These are phyloP conservation scores for Scaptomyza reducta DNA, from an alignment of 2,888 invertebrate species.

Conservation along the genomic window DNA sequence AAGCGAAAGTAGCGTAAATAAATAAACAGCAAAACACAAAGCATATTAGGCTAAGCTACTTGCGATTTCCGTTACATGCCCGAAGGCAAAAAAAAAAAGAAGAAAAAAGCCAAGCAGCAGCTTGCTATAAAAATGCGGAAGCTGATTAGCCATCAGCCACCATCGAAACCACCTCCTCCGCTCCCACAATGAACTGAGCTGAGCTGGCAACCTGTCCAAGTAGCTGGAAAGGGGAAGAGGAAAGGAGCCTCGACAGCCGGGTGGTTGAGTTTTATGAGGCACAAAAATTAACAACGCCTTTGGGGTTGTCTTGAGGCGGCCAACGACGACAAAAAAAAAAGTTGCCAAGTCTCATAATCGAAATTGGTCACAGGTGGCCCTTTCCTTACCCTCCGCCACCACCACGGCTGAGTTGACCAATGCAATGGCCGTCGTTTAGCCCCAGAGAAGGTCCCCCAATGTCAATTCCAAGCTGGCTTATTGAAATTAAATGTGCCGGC, in stretches of 20 bases:
- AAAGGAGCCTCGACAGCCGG: conserved; percentile 18
- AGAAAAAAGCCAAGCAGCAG: conserved; percentile 5
- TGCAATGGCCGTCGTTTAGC: conserved; percentile 10
- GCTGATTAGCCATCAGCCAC: conserved; percentile 64
- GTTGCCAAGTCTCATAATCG: conserved; percentile 76
- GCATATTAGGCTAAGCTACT: conserved; percentile 79
- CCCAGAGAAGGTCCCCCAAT: neutral
- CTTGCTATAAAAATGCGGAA: conserved; percentile 73
- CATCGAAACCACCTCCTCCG: conserved; percentile 2
- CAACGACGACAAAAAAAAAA: conserved; percentile 26
- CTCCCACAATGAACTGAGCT: conserved; percentile 40
- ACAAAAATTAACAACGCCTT: conserved; percentile 76
- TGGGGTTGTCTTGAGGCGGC: conserved; percentile 63
- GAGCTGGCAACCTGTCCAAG: conserved; percentile 27
- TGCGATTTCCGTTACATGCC: conserved; percentile 76
- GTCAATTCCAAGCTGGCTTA: conserved; percentile 51
- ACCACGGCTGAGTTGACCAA: conserved; percentile 49
- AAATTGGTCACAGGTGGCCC: conserved; percentile 81
- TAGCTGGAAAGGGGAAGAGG: no score
- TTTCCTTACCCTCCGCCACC: neutral
- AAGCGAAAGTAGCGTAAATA: conserved; percentile 70
- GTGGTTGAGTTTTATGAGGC: conserved; percentile 75
- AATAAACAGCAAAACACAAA: conserved; percentile 75
- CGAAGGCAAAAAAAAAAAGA: conserved; percentile 26
- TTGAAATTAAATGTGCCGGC: conserved; percentile 75